Evolutionary conservation across 2,797 vertebrate species (phyloP).

Genomic region (Pachyuromys duprasi): DNA sequence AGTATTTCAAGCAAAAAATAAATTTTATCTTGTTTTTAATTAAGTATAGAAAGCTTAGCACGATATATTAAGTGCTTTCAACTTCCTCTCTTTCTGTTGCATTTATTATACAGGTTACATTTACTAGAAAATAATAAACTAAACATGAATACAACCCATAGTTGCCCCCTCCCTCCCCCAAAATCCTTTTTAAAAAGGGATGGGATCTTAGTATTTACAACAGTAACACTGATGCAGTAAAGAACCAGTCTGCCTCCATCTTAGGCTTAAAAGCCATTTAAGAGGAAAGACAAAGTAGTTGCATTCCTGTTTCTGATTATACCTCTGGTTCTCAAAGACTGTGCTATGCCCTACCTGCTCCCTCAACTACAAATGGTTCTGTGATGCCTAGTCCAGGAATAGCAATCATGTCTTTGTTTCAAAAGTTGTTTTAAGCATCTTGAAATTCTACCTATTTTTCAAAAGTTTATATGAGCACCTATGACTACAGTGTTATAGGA

Average conservation of each 20-base stretch:
- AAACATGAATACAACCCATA: background rate
- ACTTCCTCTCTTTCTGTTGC: background rate
- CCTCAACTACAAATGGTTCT: background rate
- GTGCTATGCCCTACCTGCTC: background rate
- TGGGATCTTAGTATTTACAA: background rate
- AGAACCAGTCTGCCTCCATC: background rate
- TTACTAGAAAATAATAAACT: background rate
- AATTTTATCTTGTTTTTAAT: background rate
- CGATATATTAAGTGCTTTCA: background rate
- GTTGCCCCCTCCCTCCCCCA: background rate
- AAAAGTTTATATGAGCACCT: background rate
- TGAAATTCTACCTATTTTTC: background rate
- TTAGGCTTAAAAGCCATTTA: background rate
- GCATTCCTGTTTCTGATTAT: background rate
- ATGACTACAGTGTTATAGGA: background rate
- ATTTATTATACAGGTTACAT: background rate
- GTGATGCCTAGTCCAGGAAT: background rate
- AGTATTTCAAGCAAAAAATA: constrained; percentile 15
- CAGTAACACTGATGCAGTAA: background rate
- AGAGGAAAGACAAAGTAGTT: background rate
- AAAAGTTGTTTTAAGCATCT: background rate
- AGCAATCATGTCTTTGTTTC: background rate
- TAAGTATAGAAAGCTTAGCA: background rate
- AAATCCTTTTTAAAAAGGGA: background rate
- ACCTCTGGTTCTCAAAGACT: background rate